Conservation (phyloP, 2,888 invertebrate species). For the Chymomyza amoena region DNA sequence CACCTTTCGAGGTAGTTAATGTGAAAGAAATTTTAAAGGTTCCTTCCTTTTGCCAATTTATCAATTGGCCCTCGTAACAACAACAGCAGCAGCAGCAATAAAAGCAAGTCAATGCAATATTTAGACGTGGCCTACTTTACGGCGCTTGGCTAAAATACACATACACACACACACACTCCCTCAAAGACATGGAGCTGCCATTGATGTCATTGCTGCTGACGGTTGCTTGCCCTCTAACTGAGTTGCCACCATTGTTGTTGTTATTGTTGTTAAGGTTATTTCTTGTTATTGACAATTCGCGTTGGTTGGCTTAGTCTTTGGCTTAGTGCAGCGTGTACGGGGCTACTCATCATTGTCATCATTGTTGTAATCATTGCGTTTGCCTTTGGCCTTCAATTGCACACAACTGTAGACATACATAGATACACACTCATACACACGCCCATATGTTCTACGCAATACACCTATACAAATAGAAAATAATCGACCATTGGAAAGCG, state of each 20-base stretch:
- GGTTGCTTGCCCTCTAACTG: background rate
- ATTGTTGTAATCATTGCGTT: background rate
- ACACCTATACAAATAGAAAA: background rate
- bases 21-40: too few relatives aligned
- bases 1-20: too few relatives aligned
- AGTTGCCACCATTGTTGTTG: background rate
- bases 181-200: conserved; percentile 11
- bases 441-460: too few relatives aligned
- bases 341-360: background rate
- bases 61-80: conserved; percentile 17
- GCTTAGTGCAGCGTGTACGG: background rate
- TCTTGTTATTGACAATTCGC: conserved; percentile 34
- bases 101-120: conserved; percentile 16
- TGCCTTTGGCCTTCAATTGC: conserved; percentile 1
- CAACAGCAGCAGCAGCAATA: background rate
- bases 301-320: conserved; percentile 14
- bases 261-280: background rate
- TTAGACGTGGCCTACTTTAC: conserved; percentile 34
- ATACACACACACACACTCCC: background rate
- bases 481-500: conserved; percentile 8
- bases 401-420: background rate
- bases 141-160: background rate
- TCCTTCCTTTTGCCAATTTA: conserved; percentile 13
- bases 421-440: background rate
- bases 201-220: conserved; percentile 35